phyloP scores from a whole-genome alignment of 1,140 invertebrate genomes.

The Cherax quadricarinatus region DNA sequence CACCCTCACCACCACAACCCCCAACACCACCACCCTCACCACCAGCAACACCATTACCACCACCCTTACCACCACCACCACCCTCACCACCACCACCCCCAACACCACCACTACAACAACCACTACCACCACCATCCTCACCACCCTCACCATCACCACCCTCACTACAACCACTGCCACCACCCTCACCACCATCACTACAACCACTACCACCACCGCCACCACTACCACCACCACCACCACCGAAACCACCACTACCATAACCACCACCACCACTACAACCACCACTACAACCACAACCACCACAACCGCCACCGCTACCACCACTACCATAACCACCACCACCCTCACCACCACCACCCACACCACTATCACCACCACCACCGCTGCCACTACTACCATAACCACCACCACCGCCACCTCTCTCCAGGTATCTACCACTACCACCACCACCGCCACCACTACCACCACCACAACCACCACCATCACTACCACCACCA shows the following conservation, averaged over 20 bases:
- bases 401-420: neutral
- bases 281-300: neutral
- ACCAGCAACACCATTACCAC: neutral
- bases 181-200: neutral
- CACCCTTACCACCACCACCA: neutral
- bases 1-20: no score
- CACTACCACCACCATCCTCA: neutral
- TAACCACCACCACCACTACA: neutral
- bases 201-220: neutral
- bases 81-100: neutral
- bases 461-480: neutral
- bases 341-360: neutral
- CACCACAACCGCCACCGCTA: neutral
- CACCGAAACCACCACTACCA: neutral
- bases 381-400: neutral
- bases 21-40: neutral
- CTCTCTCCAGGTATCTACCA: neutral
- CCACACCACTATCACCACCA: neutral
- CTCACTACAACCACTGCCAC: neutral
- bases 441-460: neutral
- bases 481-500: neutral
- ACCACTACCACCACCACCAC: neutral
- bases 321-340: neutral
- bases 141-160: neutral
- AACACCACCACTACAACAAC: slow-evolving; percentile 1